A percentile compares a stretch with the other conserved stretches of the same genome.
phyloP scores from a whole-genome alignment of 2,797 vertebrate genomes.

The Odontamblyopus lacepedii region DNA sequence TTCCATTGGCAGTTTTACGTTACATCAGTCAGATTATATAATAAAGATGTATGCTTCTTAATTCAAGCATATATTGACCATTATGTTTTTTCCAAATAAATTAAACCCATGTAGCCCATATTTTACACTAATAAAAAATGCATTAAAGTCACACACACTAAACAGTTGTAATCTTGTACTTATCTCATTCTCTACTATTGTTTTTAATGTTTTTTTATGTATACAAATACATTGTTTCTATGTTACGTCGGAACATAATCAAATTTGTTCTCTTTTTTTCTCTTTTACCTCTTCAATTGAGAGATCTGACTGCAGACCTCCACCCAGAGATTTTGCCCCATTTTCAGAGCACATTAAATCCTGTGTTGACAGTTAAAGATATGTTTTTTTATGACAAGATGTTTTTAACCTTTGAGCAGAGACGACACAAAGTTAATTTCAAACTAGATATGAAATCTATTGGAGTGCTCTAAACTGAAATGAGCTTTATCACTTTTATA shows the following conservation, averaged over 20 bases:
- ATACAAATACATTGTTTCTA: not conserved
- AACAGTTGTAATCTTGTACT: not conserved
- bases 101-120: not conserved
- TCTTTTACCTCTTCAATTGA: not conserved
- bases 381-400: too few relatives aligned
- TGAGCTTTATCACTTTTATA: too few relatives aligned
- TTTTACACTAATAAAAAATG: not conserved
- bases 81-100: not conserved
- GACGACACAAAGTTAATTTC: too few relatives aligned
- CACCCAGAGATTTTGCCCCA: not conserved
- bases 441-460: too few relatives aligned
- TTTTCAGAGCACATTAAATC: not conserved
- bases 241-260: not conserved
- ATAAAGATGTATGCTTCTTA: not conserved
- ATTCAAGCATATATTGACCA: not conserved
- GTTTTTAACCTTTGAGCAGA: too few relatives aligned
- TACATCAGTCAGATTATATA: too few relatives aligned
- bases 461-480: too few relatives aligned
- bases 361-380: too few relatives aligned
- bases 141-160: not conserved
- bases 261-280: not conserved
- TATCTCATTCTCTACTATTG: not conserved
- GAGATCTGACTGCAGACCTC: too few relatives aligned
- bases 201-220: not conserved
- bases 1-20: too few relatives aligned